Base-by-base conservation (phyloP, 2,797 vertebrate genomes). In the Mastacembelus armatus region DNA sequence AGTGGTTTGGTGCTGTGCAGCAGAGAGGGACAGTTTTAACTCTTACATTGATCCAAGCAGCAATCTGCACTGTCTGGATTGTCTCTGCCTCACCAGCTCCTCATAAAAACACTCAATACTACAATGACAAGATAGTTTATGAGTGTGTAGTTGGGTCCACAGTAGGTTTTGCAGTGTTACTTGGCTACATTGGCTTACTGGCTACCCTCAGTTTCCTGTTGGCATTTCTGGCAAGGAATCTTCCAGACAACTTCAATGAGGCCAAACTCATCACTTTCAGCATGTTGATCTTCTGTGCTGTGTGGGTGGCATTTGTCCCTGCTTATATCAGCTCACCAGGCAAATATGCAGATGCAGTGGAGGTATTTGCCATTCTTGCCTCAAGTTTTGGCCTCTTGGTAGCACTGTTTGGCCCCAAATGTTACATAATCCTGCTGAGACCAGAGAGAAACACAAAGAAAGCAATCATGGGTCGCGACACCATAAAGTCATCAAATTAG, bases 311-410 rank as follows among this genome's bases (percentile, higher is more conserved):
- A 9, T 91, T 92, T 36, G 47, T 92, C 4, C 89, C 89, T 33
- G 89, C 88, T n/a, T 92, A 91, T 45, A 40, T 92, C 3, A 93
- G 78, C 62, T 93, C 91, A n/a, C 89, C 90, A 1, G 92, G 91
- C 2, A 93, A 92, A 71, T 91, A 88, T 50, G 85, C 89, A 49
- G 89, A 87, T 15, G 88, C 89, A 49, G 90, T 92, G 9, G 91
- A 93, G 29, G 84, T 91, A 24, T 93, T 92, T 84, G 91, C 90
- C 12, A 93, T 91, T 11, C 76, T 92, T 30, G 84, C 90, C 0
- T 92, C 92, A 1, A 89, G 89, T 42, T 92, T 91, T 81, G 88
- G 91, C 0, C 68, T 91, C 4, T 71, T 92, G 45, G 12, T 86
- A 12, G 86, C 88, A 1, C 76, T 92, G 66, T 93, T 93, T 80